Evolutionary conservation across 2,888 invertebrate species (phyloP).

Genomic region (Plusia festucae): DNA sequence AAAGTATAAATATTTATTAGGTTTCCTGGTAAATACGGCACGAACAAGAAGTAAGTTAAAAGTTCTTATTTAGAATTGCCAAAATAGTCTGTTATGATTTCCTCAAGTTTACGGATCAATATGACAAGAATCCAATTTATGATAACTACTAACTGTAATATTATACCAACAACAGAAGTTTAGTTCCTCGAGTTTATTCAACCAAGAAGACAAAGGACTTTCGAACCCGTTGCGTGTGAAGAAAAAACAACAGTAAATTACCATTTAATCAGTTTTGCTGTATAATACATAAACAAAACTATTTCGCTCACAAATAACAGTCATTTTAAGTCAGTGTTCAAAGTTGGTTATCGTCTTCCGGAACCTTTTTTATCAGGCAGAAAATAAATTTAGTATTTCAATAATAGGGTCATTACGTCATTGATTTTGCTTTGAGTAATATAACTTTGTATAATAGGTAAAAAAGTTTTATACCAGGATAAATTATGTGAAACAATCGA

Average conservation of each 20-base stretch:
- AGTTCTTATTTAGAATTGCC: not conserved
- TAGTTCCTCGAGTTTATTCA: slow-evolving; percentile 28
- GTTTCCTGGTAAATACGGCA: not conserved
- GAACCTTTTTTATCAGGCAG: slow-evolving; percentile 2
- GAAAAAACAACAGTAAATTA: slow-evolving; percentile 57
- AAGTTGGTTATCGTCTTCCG: slow-evolving; percentile 41
- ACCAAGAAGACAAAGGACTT: slow-evolving; percentile 43
- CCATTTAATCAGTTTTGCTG: slow-evolving; percentile 50
- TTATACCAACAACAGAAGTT: slow-evolving; percentile 28
- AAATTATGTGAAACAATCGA: not conserved
- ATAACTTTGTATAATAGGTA: not conserved
- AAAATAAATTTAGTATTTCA: slow-evolving; percentile 35
- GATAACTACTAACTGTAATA: slow-evolving; percentile 10
- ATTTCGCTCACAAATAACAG: slow-evolving; percentile 50
- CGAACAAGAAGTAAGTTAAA: not conserved
- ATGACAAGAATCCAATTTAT: not conserved
- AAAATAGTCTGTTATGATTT: not conserved
- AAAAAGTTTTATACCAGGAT: too few relatives aligned
- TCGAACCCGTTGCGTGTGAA: slow-evolving; percentile 46
- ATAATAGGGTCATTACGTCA: slow-evolving; percentile 18
- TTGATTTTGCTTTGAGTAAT: not conserved
- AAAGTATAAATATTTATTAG: too few relatives aligned
- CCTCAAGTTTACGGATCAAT: not conserved
- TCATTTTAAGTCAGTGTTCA: slow-evolving; percentile 41
- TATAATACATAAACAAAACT: slow-evolving; percentile 43